These are phyloP conservation scores for roundworm (Caenorhabditis elegans) DNA, from an alignment of 1,140 invertebrate species.

Conservation along the genomic window DNA sequence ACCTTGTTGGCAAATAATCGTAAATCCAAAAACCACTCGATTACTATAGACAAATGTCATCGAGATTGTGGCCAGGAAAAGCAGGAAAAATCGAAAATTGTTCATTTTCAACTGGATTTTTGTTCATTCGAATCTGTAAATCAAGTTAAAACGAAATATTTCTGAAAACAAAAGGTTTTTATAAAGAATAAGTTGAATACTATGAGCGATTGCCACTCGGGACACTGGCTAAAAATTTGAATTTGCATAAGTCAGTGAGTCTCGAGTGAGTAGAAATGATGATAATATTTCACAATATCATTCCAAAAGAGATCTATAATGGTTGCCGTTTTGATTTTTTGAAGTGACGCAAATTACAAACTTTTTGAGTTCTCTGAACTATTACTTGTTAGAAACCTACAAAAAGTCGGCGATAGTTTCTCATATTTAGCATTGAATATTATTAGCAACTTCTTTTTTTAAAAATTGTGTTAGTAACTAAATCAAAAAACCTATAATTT, in stretches of 20 bases:
- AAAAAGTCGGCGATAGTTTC: no score
- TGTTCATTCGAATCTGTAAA: slow-evolving; percentile 7
- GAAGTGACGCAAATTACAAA: background rate
- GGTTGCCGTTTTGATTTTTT: background rate
- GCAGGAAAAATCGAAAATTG: slow-evolving; percentile 34
- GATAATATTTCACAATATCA: background rate
- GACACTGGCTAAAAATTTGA: background rate
- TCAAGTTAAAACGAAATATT: no score
- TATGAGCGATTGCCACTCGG: background rate
- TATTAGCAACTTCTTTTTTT: no score
- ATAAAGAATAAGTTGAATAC: background rate
- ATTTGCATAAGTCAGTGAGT: slow-evolving; percentile 24
- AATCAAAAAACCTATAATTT: no score
- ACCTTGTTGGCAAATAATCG: slow-evolving; percentile 28
- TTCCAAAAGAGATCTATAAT: background rate
- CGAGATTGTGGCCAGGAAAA: background rate
- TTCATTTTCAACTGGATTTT: background rate
- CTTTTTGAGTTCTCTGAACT: slow-evolving; percentile 1
- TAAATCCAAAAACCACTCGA: slow-evolving; percentile 33
- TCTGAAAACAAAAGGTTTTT: slow-evolving; percentile 14
- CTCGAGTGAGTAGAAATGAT: background rate
- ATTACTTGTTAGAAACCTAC: no score
- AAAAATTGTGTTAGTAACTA: no score
- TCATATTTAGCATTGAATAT: no score
- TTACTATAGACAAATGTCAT: slow-evolving; percentile 37